Conservation (phyloP, 2,797 vertebrate genomes). For the Cyprinella venusta region DNA sequence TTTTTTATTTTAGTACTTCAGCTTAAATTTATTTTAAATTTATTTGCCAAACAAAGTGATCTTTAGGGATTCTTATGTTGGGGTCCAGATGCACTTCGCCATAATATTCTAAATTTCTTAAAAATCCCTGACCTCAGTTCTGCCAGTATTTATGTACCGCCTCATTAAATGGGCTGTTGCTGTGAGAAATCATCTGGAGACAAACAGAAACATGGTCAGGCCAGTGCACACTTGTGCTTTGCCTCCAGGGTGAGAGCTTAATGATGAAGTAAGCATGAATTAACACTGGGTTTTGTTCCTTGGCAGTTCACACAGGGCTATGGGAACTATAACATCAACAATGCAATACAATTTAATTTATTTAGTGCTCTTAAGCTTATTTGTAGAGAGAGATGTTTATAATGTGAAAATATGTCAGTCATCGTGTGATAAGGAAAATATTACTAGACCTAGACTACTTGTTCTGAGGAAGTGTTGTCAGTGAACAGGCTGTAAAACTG, state of each 20-base stretch:
- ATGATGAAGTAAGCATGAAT: neutral
- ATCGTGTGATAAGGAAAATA: too few species aligned
- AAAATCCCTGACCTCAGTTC: constrained; percentile 92
- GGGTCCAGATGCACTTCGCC: constrained; percentile 92
- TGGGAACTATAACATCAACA: too few species aligned
- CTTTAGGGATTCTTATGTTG: constrained; percentile 87
- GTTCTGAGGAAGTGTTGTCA: too few species aligned
- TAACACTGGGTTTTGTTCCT: neutral
- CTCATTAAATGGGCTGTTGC: constrained; percentile 97
- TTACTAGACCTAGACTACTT: too few species aligned
- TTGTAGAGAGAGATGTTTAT: too few species aligned
- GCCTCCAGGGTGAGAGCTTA: neutral
- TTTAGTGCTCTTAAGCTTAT: too few species aligned
- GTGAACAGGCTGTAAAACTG: too few species aligned
- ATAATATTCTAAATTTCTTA: constrained; percentile 90
- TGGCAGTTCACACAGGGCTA: neutral
- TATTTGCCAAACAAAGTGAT: neutral
- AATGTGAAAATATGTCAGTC: too few species aligned
- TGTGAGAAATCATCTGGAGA: constrained; percentile 93
- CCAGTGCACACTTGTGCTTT: constrained; percentile 5
- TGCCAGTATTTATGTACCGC: constrained; percentile 94
- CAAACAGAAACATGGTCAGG: constrained; percentile 87
- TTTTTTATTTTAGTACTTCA: neutral
- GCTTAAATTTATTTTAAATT: neutral
- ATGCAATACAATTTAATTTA: too few species aligned